Percentiles rank a stretch among this genome's conserved stretches.
These are phyloP conservation scores for Phasia obesa DNA, from an alignment of 2,888 invertebrate genomes.

Conservation along the genomic window DNA sequence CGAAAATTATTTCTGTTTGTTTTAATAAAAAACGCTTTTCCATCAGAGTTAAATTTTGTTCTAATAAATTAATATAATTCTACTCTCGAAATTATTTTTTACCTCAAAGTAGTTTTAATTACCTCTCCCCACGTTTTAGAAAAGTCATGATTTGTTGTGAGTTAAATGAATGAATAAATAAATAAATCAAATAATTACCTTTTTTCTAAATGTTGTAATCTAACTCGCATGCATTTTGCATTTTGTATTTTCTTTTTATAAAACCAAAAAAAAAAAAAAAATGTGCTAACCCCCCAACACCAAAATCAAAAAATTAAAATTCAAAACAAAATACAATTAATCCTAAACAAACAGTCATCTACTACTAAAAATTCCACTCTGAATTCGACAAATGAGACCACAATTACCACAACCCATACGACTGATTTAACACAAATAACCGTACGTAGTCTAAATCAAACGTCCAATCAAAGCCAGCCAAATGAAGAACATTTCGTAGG, in stretches of 20 bases:
- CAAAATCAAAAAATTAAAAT: constrained; percentile 7
- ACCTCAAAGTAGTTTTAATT: neutral
- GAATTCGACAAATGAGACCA: constrained; percentile 60
- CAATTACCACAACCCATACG: constrained; percentile 40
- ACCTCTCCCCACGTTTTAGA: neutral
- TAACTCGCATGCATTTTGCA: constrained; percentile 67
- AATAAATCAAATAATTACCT: neutral
- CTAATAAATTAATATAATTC: neutral
- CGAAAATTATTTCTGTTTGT: too few species aligned
- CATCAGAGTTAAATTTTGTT: neutral
- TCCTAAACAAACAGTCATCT: constrained; percentile 56
- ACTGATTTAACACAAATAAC: constrained; percentile 64
- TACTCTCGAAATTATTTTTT: neutral
- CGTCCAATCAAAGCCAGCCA: constrained; percentile 34
- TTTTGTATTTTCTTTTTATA: constrained; percentile 57
- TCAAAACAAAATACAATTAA: neutral
- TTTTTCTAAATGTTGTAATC: constrained; percentile 50
- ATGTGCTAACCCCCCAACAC: constrained; percentile 63
- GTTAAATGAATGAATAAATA: neutral
- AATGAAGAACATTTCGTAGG: constrained; percentile 1
- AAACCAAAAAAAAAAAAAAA: constrained; percentile 33
- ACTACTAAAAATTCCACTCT: constrained; percentile 63
- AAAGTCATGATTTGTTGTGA: constrained; percentile 48
- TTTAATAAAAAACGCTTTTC: too few species aligned
- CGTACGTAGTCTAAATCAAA: constrained; percentile 51